Conservation (phyloP, 2,888 invertebrate genomes). For the Trichopoda pennipes region DNA sequence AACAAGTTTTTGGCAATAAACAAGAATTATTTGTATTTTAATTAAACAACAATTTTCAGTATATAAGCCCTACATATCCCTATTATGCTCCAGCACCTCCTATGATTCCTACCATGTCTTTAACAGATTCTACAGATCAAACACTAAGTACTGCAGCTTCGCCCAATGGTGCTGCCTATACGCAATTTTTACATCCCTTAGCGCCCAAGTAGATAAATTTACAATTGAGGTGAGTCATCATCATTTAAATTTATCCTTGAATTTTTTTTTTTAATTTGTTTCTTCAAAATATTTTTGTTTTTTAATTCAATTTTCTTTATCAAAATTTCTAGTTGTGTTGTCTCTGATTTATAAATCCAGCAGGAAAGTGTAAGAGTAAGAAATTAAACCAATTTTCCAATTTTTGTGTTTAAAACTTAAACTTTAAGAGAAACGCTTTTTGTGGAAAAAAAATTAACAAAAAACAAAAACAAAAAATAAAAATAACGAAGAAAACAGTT, state of each 20-base stretch:
- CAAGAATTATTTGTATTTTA: constrained; percentile 61
- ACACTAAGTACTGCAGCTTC: constrained; percentile 92
- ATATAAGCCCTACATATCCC: constrained; percentile 90
- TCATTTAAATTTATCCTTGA: too few species aligned
- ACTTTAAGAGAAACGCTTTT: constrained; percentile 62
- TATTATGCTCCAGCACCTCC: constrained; percentile 90
- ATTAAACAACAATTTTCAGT: constrained; percentile 82
- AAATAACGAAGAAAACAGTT: too few species aligned
- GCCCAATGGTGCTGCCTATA: constrained; percentile 91
- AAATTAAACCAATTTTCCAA: constrained; percentile 61
- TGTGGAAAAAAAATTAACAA: constrained; percentile 48
- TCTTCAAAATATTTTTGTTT: background rate
- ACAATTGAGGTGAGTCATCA: constrained; percentile 60
- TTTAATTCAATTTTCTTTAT: background rate
- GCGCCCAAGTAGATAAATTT: constrained; percentile 83
- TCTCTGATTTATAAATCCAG: constrained; percentile 47
- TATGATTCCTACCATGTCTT: constrained; percentile 91
- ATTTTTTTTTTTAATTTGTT: background rate
- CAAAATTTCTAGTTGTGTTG: constrained; percentile 38
- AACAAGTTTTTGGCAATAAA: constrained; percentile 47
- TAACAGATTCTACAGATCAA: constrained; percentile 88
- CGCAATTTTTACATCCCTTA: constrained; percentile 90
- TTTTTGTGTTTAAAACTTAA: constrained; percentile 57
- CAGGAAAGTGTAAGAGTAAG: constrained; percentile 55
- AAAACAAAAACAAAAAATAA: constrained; percentile 35